Evolutionary conservation across 92 coral and sea anemone species (phyloP).

Genomic region (Epizoanthus scotinus): DNA sequence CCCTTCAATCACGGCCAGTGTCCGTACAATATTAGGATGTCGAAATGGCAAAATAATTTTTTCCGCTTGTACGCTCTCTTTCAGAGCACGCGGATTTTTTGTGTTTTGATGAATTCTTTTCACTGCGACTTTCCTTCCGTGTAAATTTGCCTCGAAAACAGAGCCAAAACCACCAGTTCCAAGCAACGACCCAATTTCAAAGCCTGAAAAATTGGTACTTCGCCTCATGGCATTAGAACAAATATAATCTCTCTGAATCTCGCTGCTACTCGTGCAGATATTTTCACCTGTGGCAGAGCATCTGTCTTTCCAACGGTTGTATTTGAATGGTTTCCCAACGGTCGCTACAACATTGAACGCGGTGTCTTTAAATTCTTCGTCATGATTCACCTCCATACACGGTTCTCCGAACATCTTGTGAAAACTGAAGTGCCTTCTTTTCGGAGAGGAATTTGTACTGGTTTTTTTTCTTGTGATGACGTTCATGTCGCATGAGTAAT

Average conservation of each 20-base stretch:
- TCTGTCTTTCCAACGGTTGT: conserved; percentile 44
- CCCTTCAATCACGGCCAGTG: conserved; percentile 78
- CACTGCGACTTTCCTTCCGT: conserved; percentile 75
- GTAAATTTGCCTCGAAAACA: conserved; percentile 73
- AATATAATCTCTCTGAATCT: not conserved
- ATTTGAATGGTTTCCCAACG: conserved; percentile 33
- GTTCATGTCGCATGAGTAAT: conserved; percentile 10
- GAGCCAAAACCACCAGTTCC: conserved; percentile 95
- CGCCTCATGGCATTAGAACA: not conserved
- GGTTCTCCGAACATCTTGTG: not conserved
- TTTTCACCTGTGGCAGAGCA: not conserved
- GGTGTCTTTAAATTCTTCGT: conserved; percentile 41
- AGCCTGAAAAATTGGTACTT: not conserved
- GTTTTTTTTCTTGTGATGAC: conserved; percentile 7
- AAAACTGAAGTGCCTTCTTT: conserved; percentile 2
- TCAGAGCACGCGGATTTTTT: conserved; percentile 68
- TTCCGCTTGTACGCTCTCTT: conserved; percentile 82
- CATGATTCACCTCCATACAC: conserved; percentile 20
- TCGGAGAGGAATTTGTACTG: conserved; percentile 10
- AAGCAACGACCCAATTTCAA: conserved; percentile 57
- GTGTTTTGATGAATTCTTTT: conserved; percentile 75
- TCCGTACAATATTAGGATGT: conserved; percentile 80
- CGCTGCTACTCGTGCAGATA: conserved; percentile 23
- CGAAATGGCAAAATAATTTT: conserved; percentile 64
- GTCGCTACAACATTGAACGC: conserved; percentile 16